Base-by-base conservation (phyloP, 2,888 invertebrate genomes). In the Operophtera brumata region DNA sequence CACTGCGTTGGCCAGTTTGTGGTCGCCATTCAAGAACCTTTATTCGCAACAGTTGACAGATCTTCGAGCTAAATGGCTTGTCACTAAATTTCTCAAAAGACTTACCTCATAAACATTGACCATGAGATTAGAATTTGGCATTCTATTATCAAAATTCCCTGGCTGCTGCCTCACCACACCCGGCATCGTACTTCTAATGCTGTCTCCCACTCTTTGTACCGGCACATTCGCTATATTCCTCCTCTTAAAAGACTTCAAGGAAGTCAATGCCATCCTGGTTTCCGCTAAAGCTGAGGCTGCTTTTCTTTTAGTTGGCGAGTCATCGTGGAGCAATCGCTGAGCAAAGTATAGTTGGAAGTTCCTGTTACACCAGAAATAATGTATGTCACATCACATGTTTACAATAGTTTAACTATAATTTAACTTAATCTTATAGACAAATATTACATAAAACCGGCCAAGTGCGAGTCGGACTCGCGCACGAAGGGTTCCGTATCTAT, bases 191-290 rank as follows among this genome's bases (percentile, higher is more conserved):
- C 90, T 92, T 34, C 89, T 85, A 0, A 93, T 82, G 57, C 86
- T 91, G n/a, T 92, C 91, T 6, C 92, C 93, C 9, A 91, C 87
- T 70, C 86, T 76, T 68, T 89, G 84, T 26, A 90, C 76, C n/a
- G 88, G 88, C 7, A 78, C 90, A 77, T 77, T 86, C 5, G 90
- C 82, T 68, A 85, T 84, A 66, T 91, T 90, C 28, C 89, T 78
- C 28, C 93, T 91, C 57, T 93, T 94, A 62, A 93, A 93, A 0
- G 94, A 93, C 65, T 92, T 93, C 40, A 97, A 81, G 1, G 94
- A 94, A 48, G 95, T 95, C 52, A 97, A 86, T 7, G 95, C 96
- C 73, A 93, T 91, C 52, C 97, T 91, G 47, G 95, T 94, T 70
- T 95, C 94, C 14, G 92, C 90, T 43, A 95, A 78, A 26, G 92